A percentile compares a stretch with the other conserved stretches of the same genome.
Conservation (phyloP, 2,888 invertebrate genomes). For the Nomada fabriciana region DNA sequence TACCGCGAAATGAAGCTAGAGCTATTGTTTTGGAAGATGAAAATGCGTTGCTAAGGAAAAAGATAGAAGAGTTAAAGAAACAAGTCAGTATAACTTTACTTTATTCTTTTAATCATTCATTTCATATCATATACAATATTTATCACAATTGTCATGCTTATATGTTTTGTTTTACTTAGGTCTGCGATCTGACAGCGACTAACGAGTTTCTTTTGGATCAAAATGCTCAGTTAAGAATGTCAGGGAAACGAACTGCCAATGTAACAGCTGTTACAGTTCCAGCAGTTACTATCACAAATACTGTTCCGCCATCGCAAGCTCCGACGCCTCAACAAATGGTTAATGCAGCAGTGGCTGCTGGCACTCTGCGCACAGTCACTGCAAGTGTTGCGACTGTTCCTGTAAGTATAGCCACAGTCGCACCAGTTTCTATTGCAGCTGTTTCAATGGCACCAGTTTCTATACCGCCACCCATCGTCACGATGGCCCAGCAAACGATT, state of each 20-base stretch:
- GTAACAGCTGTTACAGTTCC: slow-evolving; percentile 87
- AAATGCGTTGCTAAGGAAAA: slow-evolving; percentile 88
- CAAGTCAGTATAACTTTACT: slow-evolving; percentile 84
- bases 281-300: slow-evolving; percentile 87
- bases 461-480: slow-evolving; percentile 86
- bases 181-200: slow-evolving; percentile 89
- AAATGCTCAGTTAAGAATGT: slow-evolving; percentile 89
- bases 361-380: slow-evolving; percentile 86
- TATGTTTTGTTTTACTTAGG: slow-evolving; percentile 78
- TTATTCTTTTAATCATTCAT: neutral
- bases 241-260: slow-evolving; percentile 86
- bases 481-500: slow-evolving; percentile 85
- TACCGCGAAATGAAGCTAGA: slow-evolving; percentile 83
- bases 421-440: slow-evolving; percentile 87
- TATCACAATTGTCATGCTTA: neutral
- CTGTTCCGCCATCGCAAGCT: slow-evolving; percentile 85
- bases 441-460: slow-evolving; percentile 86
- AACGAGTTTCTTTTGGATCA: slow-evolving; percentile 92
- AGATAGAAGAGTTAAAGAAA: slow-evolving; percentile 89
- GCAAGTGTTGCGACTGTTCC: slow-evolving; percentile 87
- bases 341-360: slow-evolving; percentile 83
- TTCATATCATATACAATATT: neutral
- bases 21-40: slow-evolving; percentile 88
- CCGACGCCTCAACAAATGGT: slow-evolving; percentile 85
- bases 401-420: slow-evolving; percentile 87